Base-by-base conservation (phyloP, 2,888 invertebrate genomes). In the Rhamphomyia laevipes region DNA sequence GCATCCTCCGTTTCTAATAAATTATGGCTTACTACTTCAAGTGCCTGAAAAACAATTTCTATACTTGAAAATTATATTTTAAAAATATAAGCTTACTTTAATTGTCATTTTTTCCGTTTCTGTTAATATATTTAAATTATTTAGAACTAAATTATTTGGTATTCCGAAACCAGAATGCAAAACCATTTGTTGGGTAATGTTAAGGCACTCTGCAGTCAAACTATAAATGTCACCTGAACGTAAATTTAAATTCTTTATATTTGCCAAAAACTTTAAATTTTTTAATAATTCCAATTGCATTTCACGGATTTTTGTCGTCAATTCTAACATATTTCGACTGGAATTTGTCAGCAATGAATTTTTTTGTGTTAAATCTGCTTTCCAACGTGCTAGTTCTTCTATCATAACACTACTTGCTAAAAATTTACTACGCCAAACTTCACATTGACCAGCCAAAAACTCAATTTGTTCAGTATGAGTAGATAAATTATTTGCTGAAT, bases 341-440 rank as follows among this genome's bases (percentile, higher is more conserved):
- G 71, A 65, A 48, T 68, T 64, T 13, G 60, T 63, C 1, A 71
- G 60, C 56, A 66, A 54, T 56, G 63, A 60, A 53, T 70, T 71
- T 47, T 70, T 71, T 56, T 83, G 82, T 15, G 79, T 80, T 21
- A 92, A 73, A 48, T 82, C 77, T 44, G 86, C 86, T 66, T 92
- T 91, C 80, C 89, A 89, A 57, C 82, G 77, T 1, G 91, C 91
- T 56, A 93, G 68, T 71, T 94, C 93, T 71, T 94, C 93, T 2
- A 92, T 86, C 85, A 94, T 88, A 50, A 93, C 78, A 66, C 93
- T 92, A 74, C 90, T 90, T 21, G 95, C 94, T 58, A 94, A 74
- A 70, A 92, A 96, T 78, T 95, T 96, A 65, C 92, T 93, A 54
- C 92, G 78, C 94, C 94, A 96, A 45, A 95, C 91, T 73, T 96